Base-by-base conservation (phyloP, 2,888 invertebrate species). In the Amaurobius ferox region DNA sequence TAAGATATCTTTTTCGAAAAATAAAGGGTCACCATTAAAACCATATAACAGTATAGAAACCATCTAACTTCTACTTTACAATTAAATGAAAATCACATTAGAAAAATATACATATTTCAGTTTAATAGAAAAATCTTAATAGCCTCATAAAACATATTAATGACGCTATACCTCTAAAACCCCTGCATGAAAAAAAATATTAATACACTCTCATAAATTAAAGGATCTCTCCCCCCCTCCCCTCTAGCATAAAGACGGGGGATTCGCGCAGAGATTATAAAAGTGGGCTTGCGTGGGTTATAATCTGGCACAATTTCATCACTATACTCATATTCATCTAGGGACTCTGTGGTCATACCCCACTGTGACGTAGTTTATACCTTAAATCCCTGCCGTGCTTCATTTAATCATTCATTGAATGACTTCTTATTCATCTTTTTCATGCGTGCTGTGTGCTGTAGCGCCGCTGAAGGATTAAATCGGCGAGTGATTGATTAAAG, bases 131-230 rank as follows among this genome's bases (percentile, higher is more conserved):
- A 44, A 44, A 44, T 44, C 35, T 35, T n/a, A 35, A 35, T 35
- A 11, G 35, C 35, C 35, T 35, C 35, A 35, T 35, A 35, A 35
- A 35, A 11, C 35, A n/a, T n/a, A n/a, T n/a, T n/a, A n/a, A n/a
- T n/a, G n/a, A n/a, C n/a, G n/a, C n/a, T n/a, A n/a, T n/a, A 35
- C 35, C 35, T 35, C 11, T 35, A 11, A 11, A 35, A 48, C 7
- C 9, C 48, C 29, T 16, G 13, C 28, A 35, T 29, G 19, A 66
- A 68, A 39, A 64, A 61, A 70, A 78, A 32, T 72, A 77, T 85
- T 85, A 78, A 72, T 85, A 72, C 64, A 76, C 83, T 77, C 66
- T 40, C 76, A 72, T 83, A 77, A 85, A 77, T 85, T 85, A 85
- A 77, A n/a, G n/a, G n/a, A n/a, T n/a, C n/a, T n/a, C n/a, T n/a